These are phyloP conservation scores for Thaleichthys pacificus DNA, from an alignment of 2,797 vertebrate genomes.

Conservation along the genomic window DNA sequence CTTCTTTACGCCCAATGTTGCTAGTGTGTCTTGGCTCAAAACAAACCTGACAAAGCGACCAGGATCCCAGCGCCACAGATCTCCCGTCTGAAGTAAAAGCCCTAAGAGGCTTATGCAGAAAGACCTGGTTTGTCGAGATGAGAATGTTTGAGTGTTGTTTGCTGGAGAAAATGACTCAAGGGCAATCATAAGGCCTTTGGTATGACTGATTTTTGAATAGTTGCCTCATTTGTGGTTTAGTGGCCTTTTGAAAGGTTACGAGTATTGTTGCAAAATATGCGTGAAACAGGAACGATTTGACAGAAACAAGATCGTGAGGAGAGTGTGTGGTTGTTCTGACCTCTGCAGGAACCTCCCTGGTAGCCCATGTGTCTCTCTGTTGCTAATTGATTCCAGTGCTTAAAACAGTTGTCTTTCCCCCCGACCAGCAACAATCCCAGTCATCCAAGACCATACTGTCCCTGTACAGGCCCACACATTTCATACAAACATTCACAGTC, in stretches of 20 bases:
- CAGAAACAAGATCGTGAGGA: not conserved
- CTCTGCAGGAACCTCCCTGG: slow-evolving; percentile 9
- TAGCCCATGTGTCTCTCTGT: slow-evolving; percentile 17
- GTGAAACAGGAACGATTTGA: not conserved
- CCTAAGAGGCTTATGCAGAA: slow-evolving; percentile 37
- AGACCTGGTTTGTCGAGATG: slow-evolving; percentile 6
- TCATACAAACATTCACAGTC: not conserved
- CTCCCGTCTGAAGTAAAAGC: slow-evolving; percentile 35
- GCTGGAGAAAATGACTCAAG: slow-evolving; percentile 4
- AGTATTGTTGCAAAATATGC: not conserved
- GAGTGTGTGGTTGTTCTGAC: slow-evolving; percentile 10
- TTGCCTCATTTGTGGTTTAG: not conserved
- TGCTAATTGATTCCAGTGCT: slow-evolving; percentile 25
- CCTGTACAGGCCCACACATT: not conserved
- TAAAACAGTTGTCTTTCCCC: slow-evolving; percentile 22
- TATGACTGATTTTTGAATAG: not conserved
- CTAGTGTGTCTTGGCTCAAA: slow-evolving; percentile 20
- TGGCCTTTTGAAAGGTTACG: not conserved
- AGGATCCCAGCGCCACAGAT: slow-evolving; percentile 38
- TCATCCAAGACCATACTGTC: slow-evolving; percentile 7
- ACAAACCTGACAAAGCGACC: slow-evolving; percentile 28
- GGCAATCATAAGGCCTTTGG: not conserved
- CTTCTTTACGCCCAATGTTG: slow-evolving; percentile 27
- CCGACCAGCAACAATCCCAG: slow-evolving; percentile 19
- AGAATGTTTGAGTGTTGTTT: not conserved